Conservation (phyloP, 2,113 vertebrate species). For the Tragelaphus scriptus region DNA sequence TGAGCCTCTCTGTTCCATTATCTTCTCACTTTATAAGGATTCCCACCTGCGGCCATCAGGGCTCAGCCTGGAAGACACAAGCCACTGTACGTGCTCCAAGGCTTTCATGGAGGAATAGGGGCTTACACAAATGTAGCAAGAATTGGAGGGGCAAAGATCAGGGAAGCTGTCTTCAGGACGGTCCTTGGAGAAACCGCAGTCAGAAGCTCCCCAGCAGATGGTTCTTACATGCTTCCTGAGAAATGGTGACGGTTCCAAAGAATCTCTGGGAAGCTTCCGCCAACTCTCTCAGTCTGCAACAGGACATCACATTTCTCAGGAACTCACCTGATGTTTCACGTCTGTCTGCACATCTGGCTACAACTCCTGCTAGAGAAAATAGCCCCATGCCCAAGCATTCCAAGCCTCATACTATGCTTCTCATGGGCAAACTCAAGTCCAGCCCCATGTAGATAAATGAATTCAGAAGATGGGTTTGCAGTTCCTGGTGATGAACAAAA, state of each 20-base stretch:
- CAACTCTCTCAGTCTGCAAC: not conserved
- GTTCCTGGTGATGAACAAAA: not conserved
- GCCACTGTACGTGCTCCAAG: not conserved
- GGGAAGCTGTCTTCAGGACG: not conserved
- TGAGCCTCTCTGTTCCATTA: rapidly evolving
- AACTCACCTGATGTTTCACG: rapidly evolving
- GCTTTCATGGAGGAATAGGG: not conserved
- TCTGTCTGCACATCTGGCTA: not conserved
- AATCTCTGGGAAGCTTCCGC: not conserved
- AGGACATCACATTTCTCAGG: not conserved
- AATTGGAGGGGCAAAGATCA: not conserved
- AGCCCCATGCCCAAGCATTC: not conserved
- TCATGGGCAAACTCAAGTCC: not conserved
- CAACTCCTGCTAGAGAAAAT: not conserved
- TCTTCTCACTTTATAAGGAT: not conserved
- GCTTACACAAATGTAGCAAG: not conserved
- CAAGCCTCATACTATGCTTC: not conserved
- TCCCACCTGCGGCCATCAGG: not conserved
- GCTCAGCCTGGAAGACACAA: not conserved
- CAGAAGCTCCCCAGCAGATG: not conserved
- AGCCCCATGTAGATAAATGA: not conserved
- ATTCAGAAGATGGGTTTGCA: not conserved
- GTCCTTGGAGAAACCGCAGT: rapidly evolving
- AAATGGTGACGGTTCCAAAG: not conserved
- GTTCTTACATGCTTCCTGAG: not conserved